phyloP scores from a whole-genome alignment of 2,797 vertebrate species.

The Balearica regulorum region DNA sequence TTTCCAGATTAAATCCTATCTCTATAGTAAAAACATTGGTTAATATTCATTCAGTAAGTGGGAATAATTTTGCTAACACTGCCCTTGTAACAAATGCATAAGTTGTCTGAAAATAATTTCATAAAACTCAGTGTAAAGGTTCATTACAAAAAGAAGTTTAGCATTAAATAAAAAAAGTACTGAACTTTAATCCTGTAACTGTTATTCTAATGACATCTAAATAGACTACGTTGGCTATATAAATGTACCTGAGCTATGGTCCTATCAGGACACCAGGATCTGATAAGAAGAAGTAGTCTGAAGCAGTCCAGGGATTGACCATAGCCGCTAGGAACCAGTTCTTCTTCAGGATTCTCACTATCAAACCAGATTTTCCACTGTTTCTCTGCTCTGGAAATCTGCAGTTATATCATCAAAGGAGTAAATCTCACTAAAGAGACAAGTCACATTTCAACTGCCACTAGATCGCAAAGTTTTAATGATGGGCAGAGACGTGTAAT shows the following conservation, averaged over 20 bases:
- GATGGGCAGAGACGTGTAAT: neutral
- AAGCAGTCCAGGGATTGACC: slow-evolving; percentile 89
- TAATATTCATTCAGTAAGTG: neutral
- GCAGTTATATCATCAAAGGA: slow-evolving; percentile 1
- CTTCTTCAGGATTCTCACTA: slow-evolving; percentile 92
- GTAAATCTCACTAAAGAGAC: neutral
- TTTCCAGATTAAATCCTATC: neutral
- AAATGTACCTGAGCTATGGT: slow-evolving; percentile 89
- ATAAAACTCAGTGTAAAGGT: neutral
- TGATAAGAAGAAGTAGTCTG: slow-evolving; percentile 87
- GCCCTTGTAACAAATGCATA: neutral
- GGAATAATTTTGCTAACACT: neutral
- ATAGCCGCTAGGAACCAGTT: slow-evolving; percentile 85
- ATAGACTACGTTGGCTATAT: neutral
- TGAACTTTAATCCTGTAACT: neutral
- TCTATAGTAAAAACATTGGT: neutral
- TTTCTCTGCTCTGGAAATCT: slow-evolving; percentile 90
- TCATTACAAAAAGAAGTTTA: neutral
- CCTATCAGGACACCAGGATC: slow-evolving; percentile 96
- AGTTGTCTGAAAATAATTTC: neutral
- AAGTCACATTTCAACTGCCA: neutral
- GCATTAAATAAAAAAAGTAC: neutral
- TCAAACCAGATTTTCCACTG: slow-evolving; percentile 96
- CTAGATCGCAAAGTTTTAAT: neutral
- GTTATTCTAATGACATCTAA: neutral